Evolutionary conservation across 2,888 invertebrate species (phyloP).

Genomic region (Papilio demoleus): DNA sequence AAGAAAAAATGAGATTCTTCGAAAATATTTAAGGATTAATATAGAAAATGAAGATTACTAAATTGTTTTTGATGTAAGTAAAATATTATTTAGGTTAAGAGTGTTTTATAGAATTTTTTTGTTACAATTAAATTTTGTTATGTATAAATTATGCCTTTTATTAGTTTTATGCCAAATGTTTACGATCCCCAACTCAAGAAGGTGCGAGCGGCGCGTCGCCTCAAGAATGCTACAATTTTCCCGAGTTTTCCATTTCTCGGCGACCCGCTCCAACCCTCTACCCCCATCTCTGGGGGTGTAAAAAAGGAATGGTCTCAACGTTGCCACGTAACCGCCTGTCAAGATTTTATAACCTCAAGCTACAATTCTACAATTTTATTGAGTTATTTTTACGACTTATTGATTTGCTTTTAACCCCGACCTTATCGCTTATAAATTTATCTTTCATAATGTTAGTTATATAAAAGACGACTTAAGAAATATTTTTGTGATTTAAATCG

Average conservation of each 20-base stretch:
- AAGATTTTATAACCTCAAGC: slow-evolving; percentile 36
- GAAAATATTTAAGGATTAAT: too few species aligned
- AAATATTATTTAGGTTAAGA: too few species aligned
- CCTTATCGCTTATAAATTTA: neutral
- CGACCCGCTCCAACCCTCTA: slow-evolving; percentile 59
- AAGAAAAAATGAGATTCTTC: too few species aligned
- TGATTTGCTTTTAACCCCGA: slow-evolving; percentile 15
- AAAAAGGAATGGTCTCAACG: slow-evolving; percentile 76
- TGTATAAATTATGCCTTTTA: too few species aligned
- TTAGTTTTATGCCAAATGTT: slow-evolving; percentile 56
- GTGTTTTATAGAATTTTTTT: too few species aligned
- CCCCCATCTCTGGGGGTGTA: slow-evolving; percentile 52
- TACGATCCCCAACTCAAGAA: slow-evolving; percentile 65
- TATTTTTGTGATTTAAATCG: too few species aligned
- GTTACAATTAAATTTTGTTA: too few species aligned
- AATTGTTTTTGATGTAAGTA: too few species aligned
- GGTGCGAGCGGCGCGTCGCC: slow-evolving; percentile 82
- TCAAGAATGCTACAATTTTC: slow-evolving; percentile 84
- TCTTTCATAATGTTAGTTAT: slow-evolving; percentile 2
- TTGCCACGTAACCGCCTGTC: slow-evolving; percentile 69
- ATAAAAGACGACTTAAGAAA: too few species aligned
- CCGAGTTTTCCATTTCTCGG: slow-evolving; percentile 83
- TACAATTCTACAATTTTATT: slow-evolving; percentile 27
- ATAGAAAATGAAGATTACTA: too few species aligned
- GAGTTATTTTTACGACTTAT: slow-evolving; percentile 25